Percentiles rank a stretch among this genome's conserved stretches.
Evolutionary conservation across 2,888 invertebrate species (phyloP).

Genomic region (Leptopilina drosophilae): DNA sequence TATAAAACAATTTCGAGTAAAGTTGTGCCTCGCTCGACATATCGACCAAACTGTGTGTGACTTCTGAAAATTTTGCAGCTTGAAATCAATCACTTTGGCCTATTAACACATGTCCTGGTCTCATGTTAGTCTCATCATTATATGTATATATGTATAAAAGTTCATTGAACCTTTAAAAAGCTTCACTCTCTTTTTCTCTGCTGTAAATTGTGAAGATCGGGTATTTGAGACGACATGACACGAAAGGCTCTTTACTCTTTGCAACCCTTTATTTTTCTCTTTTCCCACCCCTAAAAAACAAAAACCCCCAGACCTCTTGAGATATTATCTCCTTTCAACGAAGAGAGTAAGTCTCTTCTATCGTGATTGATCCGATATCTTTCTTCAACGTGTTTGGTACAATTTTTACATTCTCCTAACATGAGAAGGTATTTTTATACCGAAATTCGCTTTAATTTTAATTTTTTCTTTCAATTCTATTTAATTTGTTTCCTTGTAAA

Average conservation of each 20-base stretch:
- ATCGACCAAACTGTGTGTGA: constrained; percentile 62
- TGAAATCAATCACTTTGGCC: constrained; percentile 40
- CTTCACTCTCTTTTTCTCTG: constrained; percentile 37
- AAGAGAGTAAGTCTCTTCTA: not conserved
- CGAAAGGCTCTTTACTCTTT: not conserved
- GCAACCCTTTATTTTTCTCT: not conserved
- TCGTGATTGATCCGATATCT: not conserved
- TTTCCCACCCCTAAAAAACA: not conserved
- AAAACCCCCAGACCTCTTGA: constrained; percentile 18
- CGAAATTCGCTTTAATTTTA: too few relatives aligned
- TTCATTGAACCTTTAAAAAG: constrained; percentile 59
- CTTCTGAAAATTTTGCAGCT: constrained; percentile 45
- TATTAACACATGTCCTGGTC: constrained; percentile 41
- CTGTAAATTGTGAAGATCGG: constrained; percentile 35
- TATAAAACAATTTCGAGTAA: constrained; percentile 29
- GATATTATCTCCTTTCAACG: constrained; percentile 3
- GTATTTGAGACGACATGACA: not conserved
- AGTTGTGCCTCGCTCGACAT: constrained; percentile 51
- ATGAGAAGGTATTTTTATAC: too few relatives aligned
- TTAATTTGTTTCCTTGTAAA: too few relatives aligned
- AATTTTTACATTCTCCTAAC: not conserved
- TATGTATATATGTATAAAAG: not conserved
- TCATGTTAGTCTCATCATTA: constrained; percentile 23
- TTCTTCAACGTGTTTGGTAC: not conserved
- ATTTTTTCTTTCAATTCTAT: not conserved